phyloP scores from a whole-genome alignment of 2,797 vertebrate species.

The Aldrovandia affinis region DNA sequence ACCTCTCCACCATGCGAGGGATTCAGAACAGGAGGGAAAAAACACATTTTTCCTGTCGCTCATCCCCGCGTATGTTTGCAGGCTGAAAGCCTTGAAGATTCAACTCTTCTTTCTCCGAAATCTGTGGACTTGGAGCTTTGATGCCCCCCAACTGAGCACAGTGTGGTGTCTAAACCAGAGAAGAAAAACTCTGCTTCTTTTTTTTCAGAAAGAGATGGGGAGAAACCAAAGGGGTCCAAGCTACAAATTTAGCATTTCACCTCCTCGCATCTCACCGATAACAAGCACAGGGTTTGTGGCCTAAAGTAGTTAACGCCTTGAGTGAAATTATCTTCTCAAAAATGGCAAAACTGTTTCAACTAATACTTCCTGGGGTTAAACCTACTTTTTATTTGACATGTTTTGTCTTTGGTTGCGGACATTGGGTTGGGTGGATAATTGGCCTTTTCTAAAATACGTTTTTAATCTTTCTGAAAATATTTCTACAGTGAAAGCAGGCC shows the following conservation, averaged over 20 bases:
- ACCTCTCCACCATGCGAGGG: constrained; percentile 33
- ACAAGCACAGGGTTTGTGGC: background rate
- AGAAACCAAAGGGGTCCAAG: constrained; percentile 47
- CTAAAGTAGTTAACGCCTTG: background rate
- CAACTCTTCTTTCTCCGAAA: constrained; percentile 79
- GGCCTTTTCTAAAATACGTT: too few relatives aligned
- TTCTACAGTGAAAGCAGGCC: background rate
- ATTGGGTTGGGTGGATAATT: too few relatives aligned
- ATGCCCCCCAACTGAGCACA: constrained; percentile 83
- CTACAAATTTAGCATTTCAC: constrained; percentile 50
- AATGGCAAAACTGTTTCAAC: too few relatives aligned
- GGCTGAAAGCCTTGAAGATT: constrained; percentile 81
- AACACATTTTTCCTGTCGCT: constrained; percentile 54
- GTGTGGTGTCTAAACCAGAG: constrained; percentile 77
- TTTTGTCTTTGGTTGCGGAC: too few relatives aligned
- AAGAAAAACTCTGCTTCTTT: constrained; percentile 75
- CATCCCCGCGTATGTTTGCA: constrained; percentile 72
- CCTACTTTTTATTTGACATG: too few relatives aligned
- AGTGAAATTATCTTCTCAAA: too few relatives aligned
- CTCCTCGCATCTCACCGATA: background rate
- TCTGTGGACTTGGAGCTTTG: constrained; percentile 83
- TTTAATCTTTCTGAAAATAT: background rate
- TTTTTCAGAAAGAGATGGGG: constrained; percentile 71
- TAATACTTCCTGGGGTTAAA: too few relatives aligned
- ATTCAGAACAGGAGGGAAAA: constrained; percentile 50